Evolutionary conservation across 2,113 vertebrate genomes (phyloP).

Genomic region (Sebastes schlegelii): DNA sequence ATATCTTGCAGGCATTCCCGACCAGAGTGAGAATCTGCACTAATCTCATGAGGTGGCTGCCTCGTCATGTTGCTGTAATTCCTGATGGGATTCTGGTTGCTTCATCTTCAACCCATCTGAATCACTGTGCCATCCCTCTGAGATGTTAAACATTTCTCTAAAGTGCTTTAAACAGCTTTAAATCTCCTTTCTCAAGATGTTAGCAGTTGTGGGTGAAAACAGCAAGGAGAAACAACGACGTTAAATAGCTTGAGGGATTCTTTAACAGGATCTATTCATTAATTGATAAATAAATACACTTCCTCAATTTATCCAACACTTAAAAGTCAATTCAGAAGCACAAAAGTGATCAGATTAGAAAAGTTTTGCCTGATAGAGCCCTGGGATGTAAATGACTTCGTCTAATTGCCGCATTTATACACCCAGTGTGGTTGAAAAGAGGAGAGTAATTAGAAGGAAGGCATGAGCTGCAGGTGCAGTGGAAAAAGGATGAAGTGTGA

Average conservation of each 20-base stretch:
- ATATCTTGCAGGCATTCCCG: slow-evolving; percentile 28
- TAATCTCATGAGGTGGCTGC: slow-evolving; percentile 47
- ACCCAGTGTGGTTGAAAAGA: slow-evolving; percentile 52
- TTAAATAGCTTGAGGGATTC: slow-evolving; percentile 2
- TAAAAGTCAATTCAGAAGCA: slow-evolving; percentile 68
- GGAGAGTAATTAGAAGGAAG: slow-evolving; percentile 48
- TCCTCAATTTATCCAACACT: slow-evolving; percentile 51
- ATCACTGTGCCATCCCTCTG: slow-evolving; percentile 31
- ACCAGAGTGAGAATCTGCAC: slow-evolving; percentile 31
- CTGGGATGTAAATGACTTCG: slow-evolving; percentile 73
- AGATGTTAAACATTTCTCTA: slow-evolving; percentile 30
- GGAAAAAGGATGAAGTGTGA: slow-evolving; percentile 27
- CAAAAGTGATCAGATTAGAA: slow-evolving; percentile 74
- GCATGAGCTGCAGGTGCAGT: slow-evolving; percentile 70
- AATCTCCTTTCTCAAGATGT: not conserved
- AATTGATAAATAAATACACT: slow-evolving; percentile 36
- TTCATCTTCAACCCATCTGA: not conserved
- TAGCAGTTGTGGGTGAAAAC: not conserved
- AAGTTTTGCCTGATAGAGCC: slow-evolving; percentile 66
- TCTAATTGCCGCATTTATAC: slow-evolving; percentile 80
- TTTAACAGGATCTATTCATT: slow-evolving; percentile 10
- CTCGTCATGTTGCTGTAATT: slow-evolving; percentile 43
- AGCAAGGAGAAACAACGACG: slow-evolving; percentile 9
- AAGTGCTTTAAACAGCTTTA: slow-evolving; percentile 23
- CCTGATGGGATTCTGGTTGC: slow-evolving; percentile 57